These are phyloP conservation scores for Lepidotrigona ventralis DNA, from an alignment of 1,140 invertebrate species.

Conservation along the genomic window DNA sequence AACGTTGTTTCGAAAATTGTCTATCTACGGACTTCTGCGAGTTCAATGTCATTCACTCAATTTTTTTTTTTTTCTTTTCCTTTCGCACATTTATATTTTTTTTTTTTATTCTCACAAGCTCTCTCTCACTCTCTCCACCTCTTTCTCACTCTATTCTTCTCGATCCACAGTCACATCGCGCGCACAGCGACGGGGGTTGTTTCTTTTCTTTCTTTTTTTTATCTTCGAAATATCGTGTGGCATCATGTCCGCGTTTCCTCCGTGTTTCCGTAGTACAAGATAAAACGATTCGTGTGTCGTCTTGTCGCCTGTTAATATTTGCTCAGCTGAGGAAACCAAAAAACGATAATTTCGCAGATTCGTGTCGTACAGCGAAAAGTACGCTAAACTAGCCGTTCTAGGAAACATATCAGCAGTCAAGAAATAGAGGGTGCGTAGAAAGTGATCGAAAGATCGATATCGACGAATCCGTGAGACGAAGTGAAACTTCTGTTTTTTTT, in stretches of 20 bases:
- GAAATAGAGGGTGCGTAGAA: slow-evolving; percentile 52
- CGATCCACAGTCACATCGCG: slow-evolving; percentile 37
- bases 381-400: slow-evolving; percentile 69
- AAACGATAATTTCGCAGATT: slow-evolving; percentile 60
- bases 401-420: slow-evolving; percentile 58
- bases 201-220: not conserved
- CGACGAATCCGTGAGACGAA: slow-evolving; percentile 55
- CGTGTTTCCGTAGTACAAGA: not conserved
- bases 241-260: slow-evolving; percentile 3
- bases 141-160: slow-evolving; percentile 19
- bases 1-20: slow-evolving; percentile 71
- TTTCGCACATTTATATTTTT: slow-evolving; percentile 10
- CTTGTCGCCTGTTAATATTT: slow-evolving; percentile 10
- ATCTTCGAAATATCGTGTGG: slow-evolving; percentile 2
- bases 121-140: slow-evolving; percentile 14
- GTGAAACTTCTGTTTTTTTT: slow-evolving; percentile 22
- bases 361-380: slow-evolving; percentile 55
- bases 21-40: slow-evolving; percentile 69
- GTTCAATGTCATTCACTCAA: slow-evolving; percentile 1
- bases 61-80: slow-evolving; percentile 28
- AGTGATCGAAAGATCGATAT: slow-evolving; percentile 58
- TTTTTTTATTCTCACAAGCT: not conserved
- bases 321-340: slow-evolving; percentile 59
- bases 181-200: slow-evolving; percentile 39
- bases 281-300: not conserved